Percentiles rank a stretch among this genome's conserved stretches.
These are phyloP conservation scores for Cordilura impudica DNA, from an alignment of 2,888 invertebrate species.

Conservation along the genomic window DNA sequence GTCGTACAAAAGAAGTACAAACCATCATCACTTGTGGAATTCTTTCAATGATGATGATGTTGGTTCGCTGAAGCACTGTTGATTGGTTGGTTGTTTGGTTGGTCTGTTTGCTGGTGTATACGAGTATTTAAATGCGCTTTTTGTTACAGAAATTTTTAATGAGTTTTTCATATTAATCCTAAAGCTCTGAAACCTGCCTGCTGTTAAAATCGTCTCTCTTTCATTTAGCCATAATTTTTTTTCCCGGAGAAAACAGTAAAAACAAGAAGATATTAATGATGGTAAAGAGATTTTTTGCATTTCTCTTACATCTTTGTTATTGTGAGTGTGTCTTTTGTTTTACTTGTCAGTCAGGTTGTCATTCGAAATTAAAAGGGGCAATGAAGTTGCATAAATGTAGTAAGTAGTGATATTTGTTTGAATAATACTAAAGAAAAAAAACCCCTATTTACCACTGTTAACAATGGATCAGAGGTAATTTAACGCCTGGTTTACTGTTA, in stretches of 20 bases:
- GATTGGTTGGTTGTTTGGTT: conserved; percentile 1
- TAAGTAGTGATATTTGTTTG: conserved; percentile 33
- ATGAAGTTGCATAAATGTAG: conserved; percentile 20
- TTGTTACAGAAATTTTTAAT: conserved; percentile 73
- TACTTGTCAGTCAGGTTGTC: conserved; percentile 21
- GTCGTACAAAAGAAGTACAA: conserved; percentile 16
- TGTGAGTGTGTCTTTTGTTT: neutral
- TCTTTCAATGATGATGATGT: conserved; percentile 35
- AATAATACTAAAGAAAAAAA: neutral
- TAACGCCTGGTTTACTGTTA: too few relatives aligned
- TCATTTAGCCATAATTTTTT: neutral
- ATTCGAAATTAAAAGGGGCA: neutral
- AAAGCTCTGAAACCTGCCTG: conserved; percentile 55
- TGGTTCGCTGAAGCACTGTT: neutral
- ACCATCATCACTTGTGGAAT: conserved; percentile 48
- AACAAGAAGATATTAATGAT: conserved; percentile 49
- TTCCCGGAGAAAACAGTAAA: neutral
- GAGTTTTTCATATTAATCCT: conserved; percentile 70
- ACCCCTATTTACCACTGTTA: neutral
- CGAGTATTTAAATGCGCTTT: conserved; percentile 68
- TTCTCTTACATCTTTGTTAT: neutral
- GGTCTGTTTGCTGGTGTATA: conserved; percentile 22
- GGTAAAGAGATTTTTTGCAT: conserved; percentile 34
- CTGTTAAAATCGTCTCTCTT: conserved; percentile 37
- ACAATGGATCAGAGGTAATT: neutral